Evolutionary conservation across 2,888 invertebrate genomes (phyloP), one percentile per base, ranked within the genome.

Genomic region (Platycheirus albimanus): DNA sequence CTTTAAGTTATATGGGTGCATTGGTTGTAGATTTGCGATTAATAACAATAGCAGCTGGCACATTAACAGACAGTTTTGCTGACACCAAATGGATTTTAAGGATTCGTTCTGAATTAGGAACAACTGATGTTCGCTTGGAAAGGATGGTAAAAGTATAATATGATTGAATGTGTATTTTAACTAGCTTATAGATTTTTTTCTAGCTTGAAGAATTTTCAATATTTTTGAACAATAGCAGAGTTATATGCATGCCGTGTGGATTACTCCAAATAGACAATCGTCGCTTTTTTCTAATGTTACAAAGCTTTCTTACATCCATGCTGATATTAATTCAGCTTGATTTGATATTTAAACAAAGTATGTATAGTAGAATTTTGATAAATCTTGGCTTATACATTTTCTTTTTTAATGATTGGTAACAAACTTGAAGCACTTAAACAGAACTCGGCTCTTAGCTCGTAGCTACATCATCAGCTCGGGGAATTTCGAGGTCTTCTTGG

Each of bases 11-110:
- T 58, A 28, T 85, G 17, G 17, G 49, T 7, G 64, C 70, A 7
- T 30, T 85, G 64, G 36, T 85, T 6, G 63, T 81, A 49, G 85
- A 86, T 49, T 72, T 85, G 66, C 64, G 24, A 17, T 66, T 86
- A 36, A 45, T 86, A 6, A 45, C 85, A 4, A 11, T 56, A 52
- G 77, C 69, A 15, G 45, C 69, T 51, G 63, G 85, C 47, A 51
- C 75, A 43, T 69, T 86, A 76, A 54, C 66, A 5, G 13, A 38
- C 1, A 5, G 36, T n/a, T 38, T 30, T 28, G 10, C n/a, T 1
- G 28, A 41, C 0, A 56, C 45, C 0, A 51, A 30, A 30, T 33
- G 28, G 20, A 54, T 54, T 41, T 7, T 69, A 2, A 45, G 54
- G 13, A 20, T 30, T 2, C 19, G 30, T 8, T 4, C 17, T 1